phyloP scores from a whole-genome alignment of 1,140 invertebrate genomes.

The Coboldia fuscipes region DNA sequence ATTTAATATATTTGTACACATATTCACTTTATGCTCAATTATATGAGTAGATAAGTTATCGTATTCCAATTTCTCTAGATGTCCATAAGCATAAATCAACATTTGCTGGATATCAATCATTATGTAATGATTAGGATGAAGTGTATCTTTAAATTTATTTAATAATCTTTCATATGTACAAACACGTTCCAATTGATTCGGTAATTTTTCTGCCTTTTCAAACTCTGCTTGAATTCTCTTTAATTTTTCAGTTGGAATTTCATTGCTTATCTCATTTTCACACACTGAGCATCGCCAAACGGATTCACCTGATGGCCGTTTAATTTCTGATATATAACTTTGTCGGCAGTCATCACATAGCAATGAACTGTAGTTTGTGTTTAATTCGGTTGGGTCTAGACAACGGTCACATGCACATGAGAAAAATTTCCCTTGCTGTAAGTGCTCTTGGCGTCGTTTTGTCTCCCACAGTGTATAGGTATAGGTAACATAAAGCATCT shows the following conservation, averaged over 20 bases:
- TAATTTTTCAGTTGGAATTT: slow-evolving; percentile 18
- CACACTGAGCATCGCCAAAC: slow-evolving; percentile 24
- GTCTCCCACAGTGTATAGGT: slow-evolving; percentile 59
- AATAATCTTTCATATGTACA: slow-evolving; percentile 33
- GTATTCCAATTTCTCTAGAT: slow-evolving; percentile 41
- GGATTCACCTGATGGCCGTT: slow-evolving; percentile 41
- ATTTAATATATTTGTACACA: slow-evolving; percentile 41
- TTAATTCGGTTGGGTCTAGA: slow-evolving; percentile 49
- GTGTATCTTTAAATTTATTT: slow-evolving; percentile 32
- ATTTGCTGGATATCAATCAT: slow-evolving; percentile 37
- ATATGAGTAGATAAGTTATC: slow-evolving; percentile 46
- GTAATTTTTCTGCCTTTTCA: background rate
- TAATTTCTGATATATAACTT: slow-evolving; percentile 45
- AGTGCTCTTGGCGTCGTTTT: slow-evolving; percentile 37
- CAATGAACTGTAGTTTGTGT: slow-evolving; percentile 49
- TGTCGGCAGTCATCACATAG: slow-evolving; percentile 38
- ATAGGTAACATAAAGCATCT: slow-evolving; percentile 46
- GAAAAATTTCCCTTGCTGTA: slow-evolving; percentile 57
- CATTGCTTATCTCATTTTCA: slow-evolving; percentile 19
- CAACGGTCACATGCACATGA: slow-evolving; percentile 48
- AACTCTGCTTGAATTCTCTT: slow-evolving; percentile 9
- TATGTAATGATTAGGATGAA: slow-evolving; percentile 52
- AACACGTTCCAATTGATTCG: no score
- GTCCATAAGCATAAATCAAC: slow-evolving; percentile 52
- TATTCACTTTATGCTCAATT: slow-evolving; percentile 48